phyloP scores from a whole-genome alignment of 1,140 invertebrate species.

The Pristionchus pacificus region DNA sequence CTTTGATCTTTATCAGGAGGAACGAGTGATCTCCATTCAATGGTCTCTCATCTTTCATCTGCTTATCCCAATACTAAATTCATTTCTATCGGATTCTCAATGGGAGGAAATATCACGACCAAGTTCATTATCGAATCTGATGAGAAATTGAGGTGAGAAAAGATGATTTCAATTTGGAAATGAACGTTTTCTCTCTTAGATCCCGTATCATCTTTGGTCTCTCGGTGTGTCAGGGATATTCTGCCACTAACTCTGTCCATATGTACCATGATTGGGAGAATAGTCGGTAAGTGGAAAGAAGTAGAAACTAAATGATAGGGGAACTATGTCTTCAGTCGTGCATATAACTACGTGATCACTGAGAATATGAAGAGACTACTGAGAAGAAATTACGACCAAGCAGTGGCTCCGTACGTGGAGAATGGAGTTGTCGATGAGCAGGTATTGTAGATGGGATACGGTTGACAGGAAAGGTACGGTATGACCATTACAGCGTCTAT shows the following conservation, averaged over 20 bases:
- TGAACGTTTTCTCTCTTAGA: background rate
- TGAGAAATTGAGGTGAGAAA: conserved; percentile 2
- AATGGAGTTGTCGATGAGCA: conserved; percentile 59
- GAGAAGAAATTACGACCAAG: conserved; percentile 70
- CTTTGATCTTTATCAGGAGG: conserved; percentile 65
- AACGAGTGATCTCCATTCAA: conserved; percentile 76
- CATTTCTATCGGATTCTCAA: conserved; percentile 80
- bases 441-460: conserved; percentile 61
- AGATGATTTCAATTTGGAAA: background rate
- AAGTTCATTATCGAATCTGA: conserved; percentile 28
- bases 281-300: conserved; percentile 65
- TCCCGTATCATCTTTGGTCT: conserved; percentile 73
- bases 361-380: conserved; percentile 82
- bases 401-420: conserved; percentile 73
- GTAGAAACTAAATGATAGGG: background rate
- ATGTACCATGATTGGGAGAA: conserved; percentile 79
- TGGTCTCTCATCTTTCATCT: conserved; percentile 71
- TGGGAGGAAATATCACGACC: conserved; percentile 64
- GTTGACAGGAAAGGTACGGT: conserved; percentile 61
- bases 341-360: conserved; percentile 86
- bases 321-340: conserved; percentile 42
- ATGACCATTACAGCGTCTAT: conserved; percentile 66
- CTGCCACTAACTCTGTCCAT: conserved; percentile 73
- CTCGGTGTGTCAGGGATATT: conserved; percentile 85
- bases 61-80: conserved; percentile 73